Evolutionary conservation across 2,113 vertebrate species (phyloP), one percentile per base, ranked within the genome.

Genomic region (Petrocephalus zakoni): DNA sequence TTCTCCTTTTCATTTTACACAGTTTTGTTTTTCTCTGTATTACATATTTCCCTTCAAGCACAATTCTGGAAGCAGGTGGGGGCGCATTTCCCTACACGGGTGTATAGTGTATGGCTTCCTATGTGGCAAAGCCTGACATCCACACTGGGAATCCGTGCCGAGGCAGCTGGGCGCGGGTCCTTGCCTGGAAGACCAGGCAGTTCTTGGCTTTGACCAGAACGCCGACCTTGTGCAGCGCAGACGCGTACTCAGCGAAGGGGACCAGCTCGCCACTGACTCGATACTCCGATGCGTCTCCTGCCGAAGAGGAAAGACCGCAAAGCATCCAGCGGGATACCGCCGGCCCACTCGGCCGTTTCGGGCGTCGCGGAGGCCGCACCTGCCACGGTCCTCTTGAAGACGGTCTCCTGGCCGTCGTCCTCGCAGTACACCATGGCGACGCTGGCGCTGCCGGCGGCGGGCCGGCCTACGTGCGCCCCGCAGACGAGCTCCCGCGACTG

Each of bases 171-270:
- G 9, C 19, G 47, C 19, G 2, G 52, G 22, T 19, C 17, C 93
- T 95, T 93, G 98, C 98, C 97, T 99, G 98, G 92, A 98, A 99
- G 91, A 99, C 96, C 10, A 99, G 92, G 88, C 96, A 99, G 91
- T 99, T 99, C 89, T 92, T 96, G 53, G 95, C 96, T 95, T 96
- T 99, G 88, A 96, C 95, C 91, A 98, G 91, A 82, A 99, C 93
- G 53, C 97, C 97, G 56, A 99, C 90, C 93, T 96, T 97, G 92
- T 96, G 94, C 82, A 99, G 94, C 91, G 97, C 95, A 56, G 93
- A 72, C 22, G 93, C 0, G 13, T 99, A 99, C 0, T 52, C 85
- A 86, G 94, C 93, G n/a, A 95, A 92, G 56, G 91, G 94, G 75
- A 99, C 91, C 61, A 89, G 22, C 5, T 34, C 90, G 58, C 95